Evolutionary conservation across 1,140 invertebrate genomes (phyloP).

Genomic region (Idris sp.): DNA sequence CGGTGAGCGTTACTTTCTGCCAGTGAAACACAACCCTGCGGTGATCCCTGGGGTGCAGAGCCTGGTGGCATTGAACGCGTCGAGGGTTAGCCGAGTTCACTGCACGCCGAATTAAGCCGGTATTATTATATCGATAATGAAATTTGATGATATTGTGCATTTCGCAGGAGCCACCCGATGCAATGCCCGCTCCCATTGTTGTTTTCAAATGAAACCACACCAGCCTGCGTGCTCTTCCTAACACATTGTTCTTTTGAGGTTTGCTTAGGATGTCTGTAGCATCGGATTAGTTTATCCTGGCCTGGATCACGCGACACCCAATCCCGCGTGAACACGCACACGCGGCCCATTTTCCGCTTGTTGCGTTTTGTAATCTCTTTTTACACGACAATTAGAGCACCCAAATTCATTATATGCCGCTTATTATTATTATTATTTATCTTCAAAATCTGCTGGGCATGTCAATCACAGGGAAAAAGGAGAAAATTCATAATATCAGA

Average conservation of each 20-base stretch:
- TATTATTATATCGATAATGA: slow-evolving; percentile 78
- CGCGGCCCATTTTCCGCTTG: slow-evolving; percentile 47
- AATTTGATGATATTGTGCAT: slow-evolving; percentile 79
- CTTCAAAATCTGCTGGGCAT: too few relatives aligned
- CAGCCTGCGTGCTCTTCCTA: slow-evolving; percentile 62
- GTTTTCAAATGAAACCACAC: slow-evolving; percentile 70
- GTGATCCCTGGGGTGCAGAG: slow-evolving; percentile 58
- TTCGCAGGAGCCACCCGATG: slow-evolving; percentile 67
- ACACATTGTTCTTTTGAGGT: slow-evolving; percentile 66
- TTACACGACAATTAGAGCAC: slow-evolving; percentile 27
- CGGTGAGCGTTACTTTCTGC: slow-evolving; percentile 23
- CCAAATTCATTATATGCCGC: too few relatives aligned
- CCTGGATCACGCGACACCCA: slow-evolving; percentile 33
- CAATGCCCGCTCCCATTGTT: slow-evolving; percentile 67
- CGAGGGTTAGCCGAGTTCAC: slow-evolving; percentile 59
- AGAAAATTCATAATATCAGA: too few relatives aligned
- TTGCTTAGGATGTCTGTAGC: slow-evolving; percentile 40
- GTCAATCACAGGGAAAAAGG: too few relatives aligned
- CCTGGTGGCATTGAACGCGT: slow-evolving; percentile 49
- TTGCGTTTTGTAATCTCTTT: slow-evolving; percentile 44
- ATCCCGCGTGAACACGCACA: slow-evolving; percentile 23
- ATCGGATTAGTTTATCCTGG: slow-evolving; percentile 43
- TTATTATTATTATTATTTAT: too few relatives aligned
- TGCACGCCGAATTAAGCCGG: slow-evolving; percentile 72
- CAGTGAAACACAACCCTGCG: slow-evolving; percentile 57